Conservation (phyloP, 2,888 invertebrate genomes). For the Drosophila mayaguana region DNA sequence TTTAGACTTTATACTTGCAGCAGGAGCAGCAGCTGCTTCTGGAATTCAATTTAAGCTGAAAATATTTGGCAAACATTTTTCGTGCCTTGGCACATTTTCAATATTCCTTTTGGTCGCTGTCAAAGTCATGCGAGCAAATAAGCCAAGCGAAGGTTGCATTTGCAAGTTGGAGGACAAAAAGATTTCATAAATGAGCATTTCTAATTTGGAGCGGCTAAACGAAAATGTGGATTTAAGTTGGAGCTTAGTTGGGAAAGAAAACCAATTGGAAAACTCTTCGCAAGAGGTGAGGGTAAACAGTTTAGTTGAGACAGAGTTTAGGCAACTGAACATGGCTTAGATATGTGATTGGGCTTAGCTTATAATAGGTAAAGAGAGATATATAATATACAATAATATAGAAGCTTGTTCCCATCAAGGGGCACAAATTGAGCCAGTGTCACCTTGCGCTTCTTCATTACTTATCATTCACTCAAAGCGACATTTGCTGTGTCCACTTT, state of each 20-base stretch:
- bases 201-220: neutral
- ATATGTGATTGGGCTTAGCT: neutral
- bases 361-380: neutral
- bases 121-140: slow-evolving; percentile 51
- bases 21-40: slow-evolving; percentile 7
- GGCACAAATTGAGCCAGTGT: too few relatives aligned
- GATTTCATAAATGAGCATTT: neutral
- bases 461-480: neutral
- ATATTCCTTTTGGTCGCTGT: slow-evolving; percentile 60
- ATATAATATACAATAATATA: too few relatives aligned
- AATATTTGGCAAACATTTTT: slow-evolving; percentile 47
- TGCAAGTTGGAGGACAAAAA: neutral
- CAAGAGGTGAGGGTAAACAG: neutral
- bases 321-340: neutral
- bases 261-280: neutral
- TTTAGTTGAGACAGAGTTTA: neutral
- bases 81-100: slow-evolving; percentile 37
- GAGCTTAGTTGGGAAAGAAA: neutral
- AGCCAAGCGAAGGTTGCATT: slow-evolving; percentile 6
- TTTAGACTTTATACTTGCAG: slow-evolving; percentile 27
- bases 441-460: neutral
- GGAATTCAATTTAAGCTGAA: slow-evolving; percentile 63
- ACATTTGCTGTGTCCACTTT: too few relatives aligned
- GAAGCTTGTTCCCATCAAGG: too few relatives aligned
- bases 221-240: neutral